These are phyloP conservation scores for Lepidocyrtoides sp. DNA, from an alignment of 2,888 invertebrate species.

Conservation along the genomic window DNA sequence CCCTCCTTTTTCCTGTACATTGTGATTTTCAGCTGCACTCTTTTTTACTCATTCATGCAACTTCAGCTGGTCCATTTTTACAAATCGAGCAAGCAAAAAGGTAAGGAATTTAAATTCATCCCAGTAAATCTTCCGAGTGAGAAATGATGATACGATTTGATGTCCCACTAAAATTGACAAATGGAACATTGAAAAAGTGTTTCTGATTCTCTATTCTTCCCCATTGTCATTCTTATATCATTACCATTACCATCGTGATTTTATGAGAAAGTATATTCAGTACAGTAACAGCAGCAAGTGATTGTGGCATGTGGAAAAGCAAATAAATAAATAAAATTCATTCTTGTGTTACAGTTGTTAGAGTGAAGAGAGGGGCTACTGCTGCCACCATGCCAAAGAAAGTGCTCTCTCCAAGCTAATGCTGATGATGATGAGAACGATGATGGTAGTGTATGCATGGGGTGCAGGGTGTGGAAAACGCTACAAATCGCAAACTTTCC, in stretches of 20 bases:
- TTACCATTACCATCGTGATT: constrained; percentile 16
- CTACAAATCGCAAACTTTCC: constrained; percentile 82
- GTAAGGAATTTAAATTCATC: too few relatives aligned
- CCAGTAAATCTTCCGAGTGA: too few relatives aligned
- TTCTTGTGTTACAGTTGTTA: too few relatives aligned
- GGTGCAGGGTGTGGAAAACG: constrained; percentile 81
- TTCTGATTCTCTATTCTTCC: constrained; percentile 10
- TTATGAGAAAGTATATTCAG: too few relatives aligned
- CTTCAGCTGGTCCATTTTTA: too few relatives aligned
- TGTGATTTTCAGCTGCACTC: background rate
- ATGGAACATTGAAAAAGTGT: background rate
- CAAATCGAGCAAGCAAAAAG: too few relatives aligned
- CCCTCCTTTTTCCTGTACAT: too few relatives aligned
- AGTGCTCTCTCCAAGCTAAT: too few relatives aligned
- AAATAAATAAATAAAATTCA: constrained; percentile 31
- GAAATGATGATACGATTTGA: constrained; percentile 5
- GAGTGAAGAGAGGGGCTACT: too few relatives aligned
- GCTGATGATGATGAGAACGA: background rate
- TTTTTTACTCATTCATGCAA: constrained; percentile 2
- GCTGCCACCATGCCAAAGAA: too few relatives aligned
- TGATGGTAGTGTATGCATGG: constrained; percentile 24
- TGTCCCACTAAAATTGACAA: constrained; percentile 52
- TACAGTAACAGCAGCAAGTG: too few relatives aligned
- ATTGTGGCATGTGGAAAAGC: constrained; percentile 18
- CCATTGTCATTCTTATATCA: constrained; percentile 3